phyloP scores from a whole-genome alignment of 2,888 invertebrate species.

The Dorcus parallelipipedus region DNA sequence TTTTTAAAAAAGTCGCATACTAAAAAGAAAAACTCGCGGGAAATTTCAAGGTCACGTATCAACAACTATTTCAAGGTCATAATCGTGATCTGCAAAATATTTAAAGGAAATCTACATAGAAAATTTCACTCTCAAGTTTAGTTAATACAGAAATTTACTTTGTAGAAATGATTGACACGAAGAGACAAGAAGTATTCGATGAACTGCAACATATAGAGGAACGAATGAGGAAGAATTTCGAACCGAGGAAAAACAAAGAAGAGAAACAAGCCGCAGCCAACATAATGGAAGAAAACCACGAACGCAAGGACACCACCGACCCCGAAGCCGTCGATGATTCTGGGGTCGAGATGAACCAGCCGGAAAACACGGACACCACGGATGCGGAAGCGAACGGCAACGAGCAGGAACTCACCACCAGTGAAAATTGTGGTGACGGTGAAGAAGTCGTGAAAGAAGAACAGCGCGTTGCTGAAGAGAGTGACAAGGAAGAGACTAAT shows the following conservation, averaged over 20 bases:
- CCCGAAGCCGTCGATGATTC: not conserved
- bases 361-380: not conserved
- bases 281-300: not conserved
- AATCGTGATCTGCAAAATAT: no score
- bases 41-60: no score
- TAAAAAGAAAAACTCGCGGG: no score
- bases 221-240: slow-evolving; percentile 48
- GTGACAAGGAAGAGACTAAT: not conserved
- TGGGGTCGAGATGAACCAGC: not conserved
- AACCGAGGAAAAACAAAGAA: slow-evolving; percentile 31
- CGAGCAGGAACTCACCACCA: no score
- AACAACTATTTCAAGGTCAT: no score
- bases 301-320: not conserved
- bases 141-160: slow-evolving; percentile 19
- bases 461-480: no score
- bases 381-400: no score
- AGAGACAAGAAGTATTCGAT: slow-evolving; percentile 60
- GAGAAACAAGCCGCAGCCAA: slow-evolving; percentile 25
- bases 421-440: no score
- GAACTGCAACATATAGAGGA: slow-evolving; percentile 64
- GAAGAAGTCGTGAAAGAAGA: no score
- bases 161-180: slow-evolving; percentile 62
- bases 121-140: no score
- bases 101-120: no score
- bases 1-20: no score